A percentile compares a stretch with the other conserved stretches of the same genome.
These are phyloP conservation scores for Orbicella faveolata DNA, from an alignment of 64 coral and sea anemone genomes.

Conservation along the genomic window DNA sequence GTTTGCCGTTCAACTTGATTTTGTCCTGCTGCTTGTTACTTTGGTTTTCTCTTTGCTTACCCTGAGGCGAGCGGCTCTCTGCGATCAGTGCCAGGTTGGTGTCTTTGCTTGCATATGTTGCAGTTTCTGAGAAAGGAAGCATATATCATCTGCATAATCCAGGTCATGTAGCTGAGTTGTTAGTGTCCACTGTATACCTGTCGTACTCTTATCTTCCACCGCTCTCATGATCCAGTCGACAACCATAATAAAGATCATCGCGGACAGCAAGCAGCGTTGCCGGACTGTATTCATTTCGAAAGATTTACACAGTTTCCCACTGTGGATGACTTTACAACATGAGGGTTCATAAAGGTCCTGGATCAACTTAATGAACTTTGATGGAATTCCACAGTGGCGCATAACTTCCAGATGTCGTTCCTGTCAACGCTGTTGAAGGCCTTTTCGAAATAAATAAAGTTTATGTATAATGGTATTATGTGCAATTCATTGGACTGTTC, in stretches of 20 bases:
- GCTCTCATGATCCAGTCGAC: slow-evolving; percentile 1
- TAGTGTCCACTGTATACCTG: slow-evolving; percentile 44
- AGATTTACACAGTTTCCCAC: no score
- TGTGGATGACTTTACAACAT: neutral
- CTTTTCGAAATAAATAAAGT: no score
- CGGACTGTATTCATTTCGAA: no score
- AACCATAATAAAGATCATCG: no score
- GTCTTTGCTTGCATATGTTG: slow-evolving; percentile 48
- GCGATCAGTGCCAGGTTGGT: neutral
- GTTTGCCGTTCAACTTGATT: no score
- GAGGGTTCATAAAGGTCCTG: neutral
- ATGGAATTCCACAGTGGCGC: no score
- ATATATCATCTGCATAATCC: slow-evolving; percentile 32
- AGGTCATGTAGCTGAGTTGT: slow-evolving; percentile 23
- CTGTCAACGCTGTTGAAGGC: no score
- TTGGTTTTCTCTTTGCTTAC: slow-evolving; percentile 17
- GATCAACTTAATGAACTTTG: slow-evolving; percentile 42
- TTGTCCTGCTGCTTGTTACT: no score
- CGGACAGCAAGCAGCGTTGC: no score
- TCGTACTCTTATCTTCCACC: slow-evolving; percentile 22
- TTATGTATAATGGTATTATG: no score
- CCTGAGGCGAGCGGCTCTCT: neutral
- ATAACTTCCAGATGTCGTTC: no score
- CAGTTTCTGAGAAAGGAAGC: slow-evolving; percentile 8
- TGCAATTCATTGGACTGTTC: no score